These are phyloP conservation scores for Gisinianus flammeolus DNA, from an alignment of 2,888 invertebrate genomes.

Conservation along the genomic window DNA sequence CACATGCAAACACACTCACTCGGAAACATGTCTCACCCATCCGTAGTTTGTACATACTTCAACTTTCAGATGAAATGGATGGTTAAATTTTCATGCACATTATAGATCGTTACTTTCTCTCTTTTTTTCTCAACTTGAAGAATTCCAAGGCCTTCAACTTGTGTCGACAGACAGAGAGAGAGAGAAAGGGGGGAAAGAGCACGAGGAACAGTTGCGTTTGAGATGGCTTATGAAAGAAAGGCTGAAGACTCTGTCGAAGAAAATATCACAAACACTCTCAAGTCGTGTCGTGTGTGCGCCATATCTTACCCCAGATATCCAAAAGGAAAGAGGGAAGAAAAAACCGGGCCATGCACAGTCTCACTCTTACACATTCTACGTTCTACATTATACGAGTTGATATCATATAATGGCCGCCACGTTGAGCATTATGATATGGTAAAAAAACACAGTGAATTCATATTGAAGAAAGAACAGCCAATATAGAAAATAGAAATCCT, in stretches of 20 bases:
- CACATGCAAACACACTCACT: neutral
- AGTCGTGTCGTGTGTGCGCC: too few relatives aligned
- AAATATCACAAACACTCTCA: too few relatives aligned
- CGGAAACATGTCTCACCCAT: neutral
- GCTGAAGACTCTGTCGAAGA: too few relatives aligned
- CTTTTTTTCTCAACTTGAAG: neutral
- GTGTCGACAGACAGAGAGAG: neutral
- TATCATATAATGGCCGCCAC: too few relatives aligned
- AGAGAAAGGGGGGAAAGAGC: neutral
- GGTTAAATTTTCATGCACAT: conserved; percentile 46
- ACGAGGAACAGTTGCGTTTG: neutral
- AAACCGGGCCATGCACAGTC: too few relatives aligned
- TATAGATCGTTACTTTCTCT: conserved; percentile 44
- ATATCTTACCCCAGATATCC: too few relatives aligned
- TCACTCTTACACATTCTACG: too few relatives aligned
- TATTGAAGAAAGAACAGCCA: neutral
- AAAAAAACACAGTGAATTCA: neutral
- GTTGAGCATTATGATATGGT: neutral
- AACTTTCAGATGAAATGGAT: conserved; percentile 41
- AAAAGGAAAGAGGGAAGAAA: too few relatives aligned
- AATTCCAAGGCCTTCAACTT: neutral
- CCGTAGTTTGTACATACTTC: conserved; percentile 1
- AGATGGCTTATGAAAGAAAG: too few relatives aligned
- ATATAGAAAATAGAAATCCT: too few relatives aligned
- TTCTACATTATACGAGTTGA: too few relatives aligned